phyloP scores from a whole-genome alignment of 2,888 invertebrate genomes.

The Ennomos erosarius region DNA sequence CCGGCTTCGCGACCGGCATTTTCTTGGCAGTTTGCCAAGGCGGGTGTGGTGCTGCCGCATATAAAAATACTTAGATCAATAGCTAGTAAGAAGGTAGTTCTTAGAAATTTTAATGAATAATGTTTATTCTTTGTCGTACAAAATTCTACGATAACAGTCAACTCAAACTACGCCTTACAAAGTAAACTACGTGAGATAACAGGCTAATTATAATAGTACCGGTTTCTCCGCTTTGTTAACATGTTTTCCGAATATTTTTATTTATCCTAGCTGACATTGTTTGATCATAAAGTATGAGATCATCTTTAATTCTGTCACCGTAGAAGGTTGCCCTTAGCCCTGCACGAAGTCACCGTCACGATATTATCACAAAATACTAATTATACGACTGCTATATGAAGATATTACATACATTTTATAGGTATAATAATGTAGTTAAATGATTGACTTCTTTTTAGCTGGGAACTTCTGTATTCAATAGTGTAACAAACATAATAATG shows the following conservation, averaged over 20 bases:
- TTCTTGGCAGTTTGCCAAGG: conserved; percentile 70
- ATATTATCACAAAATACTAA: no score
- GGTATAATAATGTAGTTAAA: conserved; percentile 4
- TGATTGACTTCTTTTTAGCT: conserved; percentile 23
- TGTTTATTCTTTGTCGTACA: background rate
- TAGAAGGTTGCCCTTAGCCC: conserved; percentile 47
- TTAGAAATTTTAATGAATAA: conserved; percentile 3
- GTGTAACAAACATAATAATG: background rate
- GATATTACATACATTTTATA: no score
- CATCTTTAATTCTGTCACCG: conserved; percentile 49
- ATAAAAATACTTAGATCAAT: conserved; percentile 36
- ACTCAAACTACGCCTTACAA: conserved; percentile 16
- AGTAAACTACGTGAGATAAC: conserved; percentile 14
- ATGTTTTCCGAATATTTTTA: conserved; percentile 28
- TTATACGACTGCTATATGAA: no score
- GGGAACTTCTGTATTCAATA: conserved; percentile 12
- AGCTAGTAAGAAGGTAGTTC: conserved; percentile 24
- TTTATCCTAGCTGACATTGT: conserved; percentile 40
- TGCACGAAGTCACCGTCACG: conserved; percentile 27
- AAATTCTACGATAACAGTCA: background rate
- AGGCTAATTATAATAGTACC: conserved; percentile 16
- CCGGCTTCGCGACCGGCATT: conserved; percentile 54
- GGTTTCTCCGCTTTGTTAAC: conserved; percentile 19
- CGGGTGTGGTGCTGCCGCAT: conserved; percentile 56
- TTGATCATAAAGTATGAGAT: conserved; percentile 50